phyloP scores from a whole-genome alignment of 2,797 vertebrate species.

The Phoebastria nigripes region DNA sequence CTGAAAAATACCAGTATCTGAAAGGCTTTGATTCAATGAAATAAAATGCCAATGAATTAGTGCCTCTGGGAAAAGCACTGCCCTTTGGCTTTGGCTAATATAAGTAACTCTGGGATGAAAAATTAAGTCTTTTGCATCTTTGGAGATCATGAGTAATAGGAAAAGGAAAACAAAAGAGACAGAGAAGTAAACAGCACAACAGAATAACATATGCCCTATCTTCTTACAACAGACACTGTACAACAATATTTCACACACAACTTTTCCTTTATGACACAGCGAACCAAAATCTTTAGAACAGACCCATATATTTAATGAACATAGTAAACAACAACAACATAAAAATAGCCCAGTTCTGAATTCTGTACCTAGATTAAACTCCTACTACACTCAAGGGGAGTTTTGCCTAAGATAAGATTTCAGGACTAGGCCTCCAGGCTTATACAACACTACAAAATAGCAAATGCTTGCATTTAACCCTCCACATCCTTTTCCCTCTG shows the following conservation, averaged over 20 bases:
- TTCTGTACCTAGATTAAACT: conserved; percentile 56
- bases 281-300: conserved; percentile 34
- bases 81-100: not conserved
- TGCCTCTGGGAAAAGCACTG: not conserved
- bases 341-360: conserved; percentile 58
- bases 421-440: conserved; percentile 52
- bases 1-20: not conserved
- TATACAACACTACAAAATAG: conserved; percentile 1
- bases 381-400: conserved; percentile 20
- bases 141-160: not conserved
- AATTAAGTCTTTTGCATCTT: not conserved
- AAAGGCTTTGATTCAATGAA: not conserved
- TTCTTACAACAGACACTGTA: not conserved
- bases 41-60: not conserved
- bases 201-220: not conserved
- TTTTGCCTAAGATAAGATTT: conserved; percentile 54
- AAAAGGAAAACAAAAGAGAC: conserved; percentile 9
- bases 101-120: not conserved
- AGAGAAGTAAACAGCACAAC: conserved; percentile 20
- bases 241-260: not conserved
- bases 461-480: conserved; percentile 17
- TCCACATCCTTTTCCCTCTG: conserved; percentile 44
- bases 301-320: conserved; percentile 16
- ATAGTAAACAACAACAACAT: conserved; percentile 33
- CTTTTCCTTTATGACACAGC: conserved; percentile 19